phyloP scores from a whole-genome alignment of 2,797 vertebrate genomes.

The Sparidentex hasta region DNA sequence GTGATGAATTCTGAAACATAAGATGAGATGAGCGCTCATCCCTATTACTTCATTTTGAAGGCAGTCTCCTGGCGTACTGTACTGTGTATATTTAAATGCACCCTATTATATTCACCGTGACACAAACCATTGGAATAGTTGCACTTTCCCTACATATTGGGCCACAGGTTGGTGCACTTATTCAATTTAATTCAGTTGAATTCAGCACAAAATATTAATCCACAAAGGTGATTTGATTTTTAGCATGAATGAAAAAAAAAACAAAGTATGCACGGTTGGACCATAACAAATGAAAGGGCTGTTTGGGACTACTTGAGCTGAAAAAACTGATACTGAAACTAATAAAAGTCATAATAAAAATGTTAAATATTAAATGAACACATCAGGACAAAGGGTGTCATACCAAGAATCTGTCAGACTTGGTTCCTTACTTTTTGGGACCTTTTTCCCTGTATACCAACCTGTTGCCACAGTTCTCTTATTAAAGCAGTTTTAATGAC shows the following conservation, averaged over 20 bases:
- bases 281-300: no score
- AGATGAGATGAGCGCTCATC: no score
- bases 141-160: not conserved
- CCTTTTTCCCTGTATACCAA: constrained; percentile 27
- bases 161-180: not conserved
- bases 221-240: no score
- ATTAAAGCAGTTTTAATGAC: constrained; percentile 62
- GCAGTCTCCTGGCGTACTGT: not conserved
- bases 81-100: not conserved
- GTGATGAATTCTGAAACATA: no score
- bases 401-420: not conserved
- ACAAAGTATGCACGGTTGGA: no score
- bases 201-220: no score
- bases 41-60: not conserved
- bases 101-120: not conserved
- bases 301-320: no score
- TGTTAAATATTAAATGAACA: no score
- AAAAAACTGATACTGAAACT: no score
- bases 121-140: not conserved
- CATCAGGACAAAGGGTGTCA: not conserved
- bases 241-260: not conserved
- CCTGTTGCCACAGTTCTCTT: constrained; percentile 56
- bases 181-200: not conserved
- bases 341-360: no score
- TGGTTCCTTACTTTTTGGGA: not conserved